These are phyloP conservation scores for Lucifuga dentata DNA, from an alignment of 2,113 vertebrate species.

Conservation along the genomic window DNA sequence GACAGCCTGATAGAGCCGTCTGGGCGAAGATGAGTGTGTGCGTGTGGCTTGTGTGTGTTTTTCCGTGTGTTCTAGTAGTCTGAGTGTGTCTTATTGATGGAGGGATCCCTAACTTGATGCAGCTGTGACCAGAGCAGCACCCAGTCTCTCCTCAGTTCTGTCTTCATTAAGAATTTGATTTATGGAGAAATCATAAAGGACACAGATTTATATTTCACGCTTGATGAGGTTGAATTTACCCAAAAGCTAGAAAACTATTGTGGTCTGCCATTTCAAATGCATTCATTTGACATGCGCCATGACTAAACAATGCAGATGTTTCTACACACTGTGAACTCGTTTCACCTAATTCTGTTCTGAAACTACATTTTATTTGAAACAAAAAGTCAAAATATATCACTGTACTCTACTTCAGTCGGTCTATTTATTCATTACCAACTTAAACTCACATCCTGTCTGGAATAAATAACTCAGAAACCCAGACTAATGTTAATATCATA, in stretches of 20 bases:
- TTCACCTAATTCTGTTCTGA: no score
- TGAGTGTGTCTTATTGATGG: conserved; percentile 61
- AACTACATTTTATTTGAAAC: conserved; percentile 23
- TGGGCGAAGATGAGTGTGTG: conserved; percentile 59
- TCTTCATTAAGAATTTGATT: conserved; percentile 67
- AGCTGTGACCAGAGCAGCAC: conserved; percentile 63
- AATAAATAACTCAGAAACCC: conserved; percentile 22
- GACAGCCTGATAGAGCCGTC: conserved; percentile 56
- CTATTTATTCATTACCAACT: not conserved
- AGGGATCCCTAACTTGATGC: conserved; percentile 60
- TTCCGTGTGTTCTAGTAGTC: conserved; percentile 33
- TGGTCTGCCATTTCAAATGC: conserved; percentile 12
- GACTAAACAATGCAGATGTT: conserved; percentile 48
- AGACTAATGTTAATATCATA: conserved; percentile 44
- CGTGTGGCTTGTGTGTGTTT: no score
- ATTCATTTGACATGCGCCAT: not conserved
- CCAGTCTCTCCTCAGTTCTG: conserved; percentile 41
- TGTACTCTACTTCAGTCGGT: conserved; percentile 18
- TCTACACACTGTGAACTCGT: not conserved
- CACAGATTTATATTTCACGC: conserved; percentile 40
- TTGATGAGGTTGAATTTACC: conserved; percentile 29
- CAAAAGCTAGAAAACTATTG: conserved; percentile 22
- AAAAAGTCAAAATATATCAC: conserved; percentile 13
- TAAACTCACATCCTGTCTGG: conserved; percentile 44
- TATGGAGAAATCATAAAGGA: conserved; percentile 35